phyloP scores from a whole-genome alignment of 1,140 invertebrate genomes.

The Helicorthomorpha holstii region DNA sequence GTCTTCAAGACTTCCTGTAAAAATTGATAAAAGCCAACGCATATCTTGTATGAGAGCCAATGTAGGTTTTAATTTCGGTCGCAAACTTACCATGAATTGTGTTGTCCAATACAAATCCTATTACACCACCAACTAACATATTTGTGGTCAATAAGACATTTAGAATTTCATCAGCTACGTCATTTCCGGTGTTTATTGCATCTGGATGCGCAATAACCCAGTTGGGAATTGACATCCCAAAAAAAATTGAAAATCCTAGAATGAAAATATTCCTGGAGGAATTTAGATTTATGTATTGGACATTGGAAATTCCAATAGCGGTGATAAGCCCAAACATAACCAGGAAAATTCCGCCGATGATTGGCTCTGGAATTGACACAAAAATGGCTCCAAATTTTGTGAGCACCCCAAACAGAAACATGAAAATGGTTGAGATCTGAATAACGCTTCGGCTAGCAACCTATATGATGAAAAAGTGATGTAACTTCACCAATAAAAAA shows the following conservation, averaged over 20 bases:
- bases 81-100: constrained; percentile 52
- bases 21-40: background rate
- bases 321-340: constrained; percentile 74
- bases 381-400: constrained; percentile 21
- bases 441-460: constrained; percentile 72
- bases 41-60: no score
- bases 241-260: constrained; percentile 24
- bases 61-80: no score
- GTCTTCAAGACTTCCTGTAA: background rate
- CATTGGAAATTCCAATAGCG: constrained; percentile 42
- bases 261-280: constrained; percentile 27
- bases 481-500: no score
- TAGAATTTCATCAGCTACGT: constrained; percentile 16
- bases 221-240: constrained; percentile 24
- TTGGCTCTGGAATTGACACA: constrained; percentile 26
- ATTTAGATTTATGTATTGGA: constrained; percentile 24
- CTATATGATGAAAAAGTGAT: no score
- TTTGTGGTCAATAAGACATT: constrained; percentile 58
- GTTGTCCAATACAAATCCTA: constrained; percentile 68
- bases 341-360: constrained; percentile 56
- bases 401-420: constrained; percentile 20
- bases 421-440: constrained; percentile 34
- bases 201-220: constrained; percentile 18
- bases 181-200: constrained; percentile 19
- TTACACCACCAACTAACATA: constrained; percentile 61